Base-by-base conservation (phyloP, 2,113 vertebrate species). In the Pseudorhombus dupliciocellatus region DNA sequence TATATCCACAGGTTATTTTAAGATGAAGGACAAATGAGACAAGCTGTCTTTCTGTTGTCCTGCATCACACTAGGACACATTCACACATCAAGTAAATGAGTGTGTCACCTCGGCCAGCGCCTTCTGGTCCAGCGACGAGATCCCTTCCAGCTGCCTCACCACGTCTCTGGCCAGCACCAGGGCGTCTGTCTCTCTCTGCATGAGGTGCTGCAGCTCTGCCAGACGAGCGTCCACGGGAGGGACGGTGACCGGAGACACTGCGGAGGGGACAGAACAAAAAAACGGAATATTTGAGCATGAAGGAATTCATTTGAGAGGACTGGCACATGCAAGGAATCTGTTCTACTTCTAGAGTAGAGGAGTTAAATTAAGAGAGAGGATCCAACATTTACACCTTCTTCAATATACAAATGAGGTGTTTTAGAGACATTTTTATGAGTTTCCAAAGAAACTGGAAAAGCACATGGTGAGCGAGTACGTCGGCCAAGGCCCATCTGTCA, bases 81-180 rank as follows among this genome's bases (percentile, higher is more conserved):
- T 48, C 4, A 48, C 20, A n/a, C 20, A 48, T 48, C 10, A 52
- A 0, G 11, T 4, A 24, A 24, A 2, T 12, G 2, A 5, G 12
- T 6, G 24, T 2, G 4, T 12, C 21, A 91, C 91, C 77, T 91
- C 91, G 20, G 68, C 50, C 56, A 87, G 77, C 0, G 91, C 81
- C 42, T 80, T 77, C 60, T 82, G 90, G 67, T 91, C 89, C 74
- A 89, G 80, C 0, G 85, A 66, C 1, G 90, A 79, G 54, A 89
- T 87, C 9, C 66, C 90, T n/a, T 89, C 66, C 68, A 90, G 79
- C 68, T 89, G 84, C 59, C 75, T 83, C 42, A 89, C 85, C 71
- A 90, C 83, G 10, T 92, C 91, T 52, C 73, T 77, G 80, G 89
- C 90, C 79, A 89, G 55, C 34, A 48, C 57, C 80, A 88, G 8